Evolutionary conservation across 2,797 vertebrate species (phyloP).

Genomic region (Echiichthys vipera): DNA sequence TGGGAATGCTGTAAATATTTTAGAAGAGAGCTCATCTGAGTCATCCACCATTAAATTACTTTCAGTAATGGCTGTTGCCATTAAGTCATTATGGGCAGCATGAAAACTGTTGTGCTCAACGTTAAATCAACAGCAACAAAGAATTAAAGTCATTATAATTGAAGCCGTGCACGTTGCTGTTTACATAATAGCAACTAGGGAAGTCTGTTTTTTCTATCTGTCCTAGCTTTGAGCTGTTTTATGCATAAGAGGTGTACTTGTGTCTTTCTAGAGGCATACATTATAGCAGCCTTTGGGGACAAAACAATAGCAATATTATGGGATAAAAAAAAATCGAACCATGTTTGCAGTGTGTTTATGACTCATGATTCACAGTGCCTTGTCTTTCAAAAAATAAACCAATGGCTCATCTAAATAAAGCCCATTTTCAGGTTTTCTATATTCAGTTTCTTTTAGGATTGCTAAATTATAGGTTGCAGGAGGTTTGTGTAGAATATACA

Average conservation of each 20-base stretch:
- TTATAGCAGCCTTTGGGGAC: slow-evolving; percentile 13
- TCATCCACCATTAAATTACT: slow-evolving; percentile 75
- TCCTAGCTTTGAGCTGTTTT: slow-evolving; percentile 36
- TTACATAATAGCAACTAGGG: slow-evolving; percentile 66
- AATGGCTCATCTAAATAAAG: slow-evolving; percentile 68
- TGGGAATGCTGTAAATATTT: slow-evolving; percentile 75
- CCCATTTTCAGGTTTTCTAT: slow-evolving; percentile 66
- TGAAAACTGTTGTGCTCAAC: slow-evolving; percentile 70
- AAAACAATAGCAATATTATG: slow-evolving; percentile 13
- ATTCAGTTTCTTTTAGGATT: slow-evolving; percentile 67
- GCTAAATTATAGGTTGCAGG: slow-evolving; percentile 71
- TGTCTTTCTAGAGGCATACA: slow-evolving; percentile 17
- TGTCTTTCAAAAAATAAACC: slow-evolving; percentile 62
- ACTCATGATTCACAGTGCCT: slow-evolving; percentile 58
- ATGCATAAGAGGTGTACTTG: slow-evolving; percentile 40
- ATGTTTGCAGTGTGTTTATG: slow-evolving; percentile 33
- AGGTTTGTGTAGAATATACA: slow-evolving; percentile 72
- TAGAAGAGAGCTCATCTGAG: slow-evolving; percentile 74
- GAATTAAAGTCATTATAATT: slow-evolving; percentile 74
- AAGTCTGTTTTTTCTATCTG: slow-evolving; percentile 21
- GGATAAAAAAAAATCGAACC: slow-evolving; percentile 28
- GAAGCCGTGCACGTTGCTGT: slow-evolving; percentile 62
- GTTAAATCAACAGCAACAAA: slow-evolving; percentile 78
- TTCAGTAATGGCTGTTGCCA: slow-evolving; percentile 74
- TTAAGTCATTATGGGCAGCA: slow-evolving; percentile 81